Conservation (phyloP, 2,113 vertebrate genomes). For the Octodon degus region DNA sequence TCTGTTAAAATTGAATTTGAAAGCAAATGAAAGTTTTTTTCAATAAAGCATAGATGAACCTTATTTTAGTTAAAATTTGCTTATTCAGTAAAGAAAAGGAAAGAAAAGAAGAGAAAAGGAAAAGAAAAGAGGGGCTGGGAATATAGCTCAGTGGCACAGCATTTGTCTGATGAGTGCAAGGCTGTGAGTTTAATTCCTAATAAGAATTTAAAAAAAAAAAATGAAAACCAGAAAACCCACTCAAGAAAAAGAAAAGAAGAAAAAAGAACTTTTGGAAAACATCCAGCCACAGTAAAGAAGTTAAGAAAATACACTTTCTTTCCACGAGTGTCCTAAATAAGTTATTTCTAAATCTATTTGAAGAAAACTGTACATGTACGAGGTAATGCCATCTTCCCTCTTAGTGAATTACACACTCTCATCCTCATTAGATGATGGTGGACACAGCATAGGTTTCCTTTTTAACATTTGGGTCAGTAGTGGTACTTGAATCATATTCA, state of each 20-base stretch:
- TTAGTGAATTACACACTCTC: conserved; percentile 74
- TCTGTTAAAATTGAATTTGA: background rate
- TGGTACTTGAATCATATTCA: conserved; percentile 63
- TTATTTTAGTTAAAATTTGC: background rate
- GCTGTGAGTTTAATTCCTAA: background rate
- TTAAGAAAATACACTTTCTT: conserved; percentile 60
- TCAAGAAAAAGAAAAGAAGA: background rate
- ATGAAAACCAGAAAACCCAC: too few species aligned
- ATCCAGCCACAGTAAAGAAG: conserved; percentile 48
- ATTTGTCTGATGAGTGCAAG: too few species aligned
- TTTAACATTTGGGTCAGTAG: conserved; percentile 55
- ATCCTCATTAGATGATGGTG: conserved; percentile 76
- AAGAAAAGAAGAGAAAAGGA: too few species aligned
- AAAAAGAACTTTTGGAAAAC: conserved; percentile 20
- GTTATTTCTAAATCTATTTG: conserved; percentile 70
- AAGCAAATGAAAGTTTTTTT: background rate
- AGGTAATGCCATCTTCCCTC: conserved; percentile 69
- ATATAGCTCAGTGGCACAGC: too few species aligned
- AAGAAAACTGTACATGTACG: conserved; percentile 74
- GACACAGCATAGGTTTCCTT: conserved; percentile 28
- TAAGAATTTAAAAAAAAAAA: background rate
- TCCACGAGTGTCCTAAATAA: conserved; percentile 56
- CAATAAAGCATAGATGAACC: background rate
- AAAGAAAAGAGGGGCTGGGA: too few species aligned
- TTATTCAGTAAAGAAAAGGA: background rate